These are phyloP conservation scores for Styela plicata DNA, from an alignment of 23 tunicate species.

Conservation along the genomic window DNA sequence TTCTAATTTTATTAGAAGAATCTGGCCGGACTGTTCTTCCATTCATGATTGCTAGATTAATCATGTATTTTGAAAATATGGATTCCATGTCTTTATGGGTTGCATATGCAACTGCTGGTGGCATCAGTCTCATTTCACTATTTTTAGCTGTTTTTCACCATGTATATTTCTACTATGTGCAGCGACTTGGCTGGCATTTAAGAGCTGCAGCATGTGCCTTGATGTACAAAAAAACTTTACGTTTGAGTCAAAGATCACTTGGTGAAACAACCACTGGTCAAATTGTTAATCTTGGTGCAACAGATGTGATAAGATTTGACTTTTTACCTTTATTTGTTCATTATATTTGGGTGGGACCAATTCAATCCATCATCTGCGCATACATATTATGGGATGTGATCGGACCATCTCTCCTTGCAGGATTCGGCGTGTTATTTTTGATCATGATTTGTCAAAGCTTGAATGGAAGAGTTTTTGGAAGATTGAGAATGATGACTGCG, in stretches of 20 bases:
- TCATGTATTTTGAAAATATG: conserved; percentile 5
- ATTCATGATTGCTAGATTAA: conserved; percentile 5
- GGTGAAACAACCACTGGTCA: conserved; percentile 75
- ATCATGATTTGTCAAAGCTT: conserved; percentile 44
- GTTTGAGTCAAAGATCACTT: conserved; percentile 54
- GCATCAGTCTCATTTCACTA: conserved; percentile 28
- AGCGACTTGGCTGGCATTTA: conserved; percentile 72
- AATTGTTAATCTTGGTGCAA: conserved; percentile 80
- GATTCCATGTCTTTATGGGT: not conserved
- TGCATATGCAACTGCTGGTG: conserved; percentile 49
- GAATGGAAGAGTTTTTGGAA: conserved; percentile 55
- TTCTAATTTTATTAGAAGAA: conserved; percentile 8
- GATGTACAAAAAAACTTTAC: conserved; percentile 91
- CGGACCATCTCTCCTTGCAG: conserved; percentile 39
- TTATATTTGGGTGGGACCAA: conserved; percentile 58
- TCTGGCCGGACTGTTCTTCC: not conserved
- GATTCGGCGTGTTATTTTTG: conserved; percentile 28
- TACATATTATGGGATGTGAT: conserved; percentile 46
- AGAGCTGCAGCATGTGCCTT: conserved; percentile 59
- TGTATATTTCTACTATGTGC: conserved; percentile 6
- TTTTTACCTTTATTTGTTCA: conserved; percentile 52
- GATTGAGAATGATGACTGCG: conserved; percentile 38
- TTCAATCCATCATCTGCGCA: conserved; percentile 35
- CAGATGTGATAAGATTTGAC: conserved; percentile 86
- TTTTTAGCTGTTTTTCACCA: conserved; percentile 18